Percentiles rank a stretch among this genome's conserved stretches.
Conservation (phyloP, 1,140 invertebrate species). For the Orchesella cincta region DNA sequence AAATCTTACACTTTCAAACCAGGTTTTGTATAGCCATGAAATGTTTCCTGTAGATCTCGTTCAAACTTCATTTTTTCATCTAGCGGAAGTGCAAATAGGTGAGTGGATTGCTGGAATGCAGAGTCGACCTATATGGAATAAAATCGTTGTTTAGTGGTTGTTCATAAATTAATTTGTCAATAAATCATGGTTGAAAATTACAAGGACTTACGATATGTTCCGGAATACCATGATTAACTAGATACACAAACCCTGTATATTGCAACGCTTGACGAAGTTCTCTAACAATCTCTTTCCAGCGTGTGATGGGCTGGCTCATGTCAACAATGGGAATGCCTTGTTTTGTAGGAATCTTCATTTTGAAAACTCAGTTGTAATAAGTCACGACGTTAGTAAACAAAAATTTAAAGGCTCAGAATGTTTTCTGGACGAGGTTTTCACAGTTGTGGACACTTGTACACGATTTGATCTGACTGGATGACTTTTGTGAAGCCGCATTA, state of each 20-base stretch:
- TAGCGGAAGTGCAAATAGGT: conserved; percentile 18
- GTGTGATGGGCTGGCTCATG: neutral
- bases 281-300: conserved; percentile 29
- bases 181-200: neutral
- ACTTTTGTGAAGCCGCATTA: no score
- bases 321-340: neutral
- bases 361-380: neutral
- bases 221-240: conserved; percentile 40
- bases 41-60: conserved; percentile 1
- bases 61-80: conserved; percentile 6
- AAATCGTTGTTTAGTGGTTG: no score
- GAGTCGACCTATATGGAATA: conserved; percentile 1
- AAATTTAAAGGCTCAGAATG: no score
- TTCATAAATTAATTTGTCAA: neutral
- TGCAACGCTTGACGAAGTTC: conserved; percentile 38
- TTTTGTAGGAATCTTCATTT: neutral
- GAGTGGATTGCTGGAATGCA: conserved; percentile 11
- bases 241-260: conserved; percentile 42
- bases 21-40: conserved; percentile 20
- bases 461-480: no score
- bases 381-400: no score
- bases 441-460: no score
- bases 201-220: neutral
- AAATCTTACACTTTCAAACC: conserved; percentile 4
- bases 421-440: no score